A percentile compares a stretch with the other conserved stretches of the same genome.
Evolutionary conservation across 2,888 invertebrate genomes (phyloP).

Genomic region (Cheilosia grossa): DNA sequence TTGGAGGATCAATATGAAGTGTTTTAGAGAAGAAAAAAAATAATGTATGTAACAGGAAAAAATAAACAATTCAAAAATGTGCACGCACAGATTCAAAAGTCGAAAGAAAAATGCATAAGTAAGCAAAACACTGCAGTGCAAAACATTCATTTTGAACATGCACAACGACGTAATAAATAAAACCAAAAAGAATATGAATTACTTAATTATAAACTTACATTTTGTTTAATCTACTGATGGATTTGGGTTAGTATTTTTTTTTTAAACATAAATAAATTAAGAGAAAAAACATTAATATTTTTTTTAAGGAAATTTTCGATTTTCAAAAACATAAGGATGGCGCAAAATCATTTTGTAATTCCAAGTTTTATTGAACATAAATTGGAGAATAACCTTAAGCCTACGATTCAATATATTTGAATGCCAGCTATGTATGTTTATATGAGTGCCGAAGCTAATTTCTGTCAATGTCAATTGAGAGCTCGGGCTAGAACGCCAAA

Average conservation of each 20-base stretch:
- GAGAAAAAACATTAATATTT: conserved; percentile 66
- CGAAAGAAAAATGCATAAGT: neutral
- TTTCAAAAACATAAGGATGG: conserved; percentile 41
- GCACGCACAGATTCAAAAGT: conserved; percentile 30
- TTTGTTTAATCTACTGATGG: conserved; percentile 75
- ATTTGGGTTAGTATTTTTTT: conserved; percentile 68
- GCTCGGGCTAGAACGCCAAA: too few relatives aligned
- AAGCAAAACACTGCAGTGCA: conserved; percentile 37
- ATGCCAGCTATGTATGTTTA: too few relatives aligned
- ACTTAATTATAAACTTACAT: conserved; percentile 70
- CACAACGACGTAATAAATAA: conserved; percentile 17
- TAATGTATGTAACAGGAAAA: conserved; percentile 16
- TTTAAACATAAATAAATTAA: conserved; percentile 72
- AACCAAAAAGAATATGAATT: conserved; percentile 22
- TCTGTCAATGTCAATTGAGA: too few relatives aligned
- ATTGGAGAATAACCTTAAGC: neutral
- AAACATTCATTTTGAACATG: conserved; percentile 27
- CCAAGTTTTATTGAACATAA: too few relatives aligned
- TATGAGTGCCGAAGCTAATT: too few relatives aligned
- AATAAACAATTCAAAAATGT: conserved; percentile 5
- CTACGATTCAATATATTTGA: neutral
- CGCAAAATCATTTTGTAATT: neutral
- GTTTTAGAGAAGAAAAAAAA: conserved; percentile 46
- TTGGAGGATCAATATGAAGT: conserved; percentile 72
- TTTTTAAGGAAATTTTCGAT: conserved; percentile 16